phyloP scores from a whole-genome alignment of 2,888 invertebrate species.

The Oeneis ivallda region DNA sequence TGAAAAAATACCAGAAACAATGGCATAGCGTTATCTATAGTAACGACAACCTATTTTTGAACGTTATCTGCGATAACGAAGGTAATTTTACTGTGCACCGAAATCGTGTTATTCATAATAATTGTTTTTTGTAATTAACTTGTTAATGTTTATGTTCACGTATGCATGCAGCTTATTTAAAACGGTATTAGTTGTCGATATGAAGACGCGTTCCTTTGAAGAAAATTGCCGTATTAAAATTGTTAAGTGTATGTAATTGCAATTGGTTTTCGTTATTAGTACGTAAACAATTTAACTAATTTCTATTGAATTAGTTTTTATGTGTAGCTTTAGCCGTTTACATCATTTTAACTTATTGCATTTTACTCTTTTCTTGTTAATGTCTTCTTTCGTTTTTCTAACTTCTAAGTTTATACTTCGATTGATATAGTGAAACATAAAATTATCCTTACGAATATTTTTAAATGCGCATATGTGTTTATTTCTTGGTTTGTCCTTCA shows the following conservation, averaged over 20 bases:
- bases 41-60: constrained; percentile 46
- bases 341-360: too few species aligned
- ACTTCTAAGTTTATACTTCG: too few species aligned
- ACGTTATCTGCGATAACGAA: constrained; percentile 57
- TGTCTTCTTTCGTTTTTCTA: too few species aligned
- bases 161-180: constrained; percentile 15
- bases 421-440: too few species aligned
- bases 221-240: background rate
- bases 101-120: constrained; percentile 51
- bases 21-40: constrained; percentile 55
- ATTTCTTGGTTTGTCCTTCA: too few species aligned
- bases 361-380: too few species aligned
- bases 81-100: constrained; percentile 49
- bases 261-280: constrained; percentile 14
- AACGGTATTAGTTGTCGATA: background rate
- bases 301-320: background rate
- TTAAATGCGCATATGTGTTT: too few species aligned
- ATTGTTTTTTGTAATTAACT: constrained; percentile 67
- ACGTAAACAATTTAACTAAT: background rate
- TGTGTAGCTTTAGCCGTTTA: too few species aligned
- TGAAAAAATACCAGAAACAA: constrained; percentile 57
- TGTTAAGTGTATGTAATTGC: constrained; percentile 13
- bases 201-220: background rate
- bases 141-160: constrained; percentile 54
- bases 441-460: too few species aligned